A percentile compares a stretch with the other conserved stretches of the same genome.
Evolutionary conservation across 2,888 invertebrate genomes (phyloP).

Genomic region (Leptinotarsa peninsularis): DNA sequence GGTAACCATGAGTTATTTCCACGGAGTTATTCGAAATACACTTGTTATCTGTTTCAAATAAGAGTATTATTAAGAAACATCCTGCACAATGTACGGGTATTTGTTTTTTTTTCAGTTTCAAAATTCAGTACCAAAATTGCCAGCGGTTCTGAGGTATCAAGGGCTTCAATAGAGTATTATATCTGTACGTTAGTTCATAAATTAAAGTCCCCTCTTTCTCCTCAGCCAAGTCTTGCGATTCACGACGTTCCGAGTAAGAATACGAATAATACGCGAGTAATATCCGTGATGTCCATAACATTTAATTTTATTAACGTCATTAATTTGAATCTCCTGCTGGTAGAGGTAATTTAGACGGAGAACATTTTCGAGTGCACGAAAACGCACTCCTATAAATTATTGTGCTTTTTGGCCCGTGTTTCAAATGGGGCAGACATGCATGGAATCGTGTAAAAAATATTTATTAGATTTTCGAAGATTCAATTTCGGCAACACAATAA

Average conservation of each 20-base stretch:
- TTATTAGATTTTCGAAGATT: constrained; percentile 18
- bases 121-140: too few relatives aligned
- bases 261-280: constrained; percentile 32
- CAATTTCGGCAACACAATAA: constrained; percentile 17
- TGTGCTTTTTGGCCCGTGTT: constrained; percentile 16
- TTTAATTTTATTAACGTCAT: constrained; percentile 50
- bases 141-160: too few relatives aligned
- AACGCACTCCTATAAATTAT: constrained; percentile 28
- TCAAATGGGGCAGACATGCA: constrained; percentile 22
- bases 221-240: too few relatives aligned
- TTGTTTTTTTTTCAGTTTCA: too few relatives aligned
- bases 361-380: constrained; percentile 42
- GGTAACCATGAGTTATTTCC: too few relatives aligned
- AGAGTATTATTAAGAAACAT: too few relatives aligned
- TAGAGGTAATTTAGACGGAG: constrained; percentile 42
- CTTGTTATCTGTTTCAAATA: too few relatives aligned
- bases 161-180: too few relatives aligned
- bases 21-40: too few relatives aligned
- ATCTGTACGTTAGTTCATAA: too few relatives aligned
- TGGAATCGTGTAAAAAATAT: constrained; percentile 20
- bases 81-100: too few relatives aligned
- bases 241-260: constrained; percentile 4
- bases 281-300: constrained; percentile 44
- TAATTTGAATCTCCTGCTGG: constrained; percentile 46
- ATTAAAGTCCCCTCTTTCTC: too few relatives aligned